phyloP scores from a whole-genome alignment of 2,113 vertebrate genomes.

The Hippopotamus amphibius region DNA sequence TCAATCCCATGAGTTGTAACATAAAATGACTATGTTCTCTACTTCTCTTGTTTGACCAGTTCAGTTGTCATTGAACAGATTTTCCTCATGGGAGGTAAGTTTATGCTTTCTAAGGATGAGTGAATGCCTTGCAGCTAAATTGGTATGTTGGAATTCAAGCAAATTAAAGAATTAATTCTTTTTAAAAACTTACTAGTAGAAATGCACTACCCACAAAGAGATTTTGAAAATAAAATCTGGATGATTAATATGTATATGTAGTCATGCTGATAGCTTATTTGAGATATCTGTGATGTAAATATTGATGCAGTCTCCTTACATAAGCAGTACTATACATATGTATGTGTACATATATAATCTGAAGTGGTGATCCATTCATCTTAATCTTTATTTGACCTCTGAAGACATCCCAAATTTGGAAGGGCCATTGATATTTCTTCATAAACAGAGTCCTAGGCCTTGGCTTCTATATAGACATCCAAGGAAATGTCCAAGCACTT shows the following conservation, averaged over 20 bases:
- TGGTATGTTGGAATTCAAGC: slow-evolving; percentile 44
- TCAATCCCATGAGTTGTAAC: neutral
- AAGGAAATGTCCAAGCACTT: neutral
- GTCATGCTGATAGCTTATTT: neutral
- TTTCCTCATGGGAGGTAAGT: slow-evolving; percentile 26
- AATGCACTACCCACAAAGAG: neutral
- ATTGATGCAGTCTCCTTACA: neutral
- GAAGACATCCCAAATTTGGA: neutral
- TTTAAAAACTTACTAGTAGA: neutral
- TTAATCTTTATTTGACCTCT: neutral
- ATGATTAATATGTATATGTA: neutral
- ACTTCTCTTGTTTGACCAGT: slow-evolving; percentile 35
- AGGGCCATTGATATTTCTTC: neutral
- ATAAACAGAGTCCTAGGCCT: neutral
- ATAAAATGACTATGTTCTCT: neutral
- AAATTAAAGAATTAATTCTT: neutral
- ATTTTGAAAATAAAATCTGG: slow-evolving; percentile 41
- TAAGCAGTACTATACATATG: neutral
- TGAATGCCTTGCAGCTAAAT: neutral
- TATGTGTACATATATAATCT: neutral
- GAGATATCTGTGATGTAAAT: slow-evolving; percentile 45
- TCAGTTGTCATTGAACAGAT: slow-evolving; percentile 47
- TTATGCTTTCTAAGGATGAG: slow-evolving; percentile 50
- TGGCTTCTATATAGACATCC: neutral
- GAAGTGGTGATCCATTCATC: neutral